Base-by-base conservation (phyloP, 2,888 invertebrate species). In the Drosophila yooni region DNA sequence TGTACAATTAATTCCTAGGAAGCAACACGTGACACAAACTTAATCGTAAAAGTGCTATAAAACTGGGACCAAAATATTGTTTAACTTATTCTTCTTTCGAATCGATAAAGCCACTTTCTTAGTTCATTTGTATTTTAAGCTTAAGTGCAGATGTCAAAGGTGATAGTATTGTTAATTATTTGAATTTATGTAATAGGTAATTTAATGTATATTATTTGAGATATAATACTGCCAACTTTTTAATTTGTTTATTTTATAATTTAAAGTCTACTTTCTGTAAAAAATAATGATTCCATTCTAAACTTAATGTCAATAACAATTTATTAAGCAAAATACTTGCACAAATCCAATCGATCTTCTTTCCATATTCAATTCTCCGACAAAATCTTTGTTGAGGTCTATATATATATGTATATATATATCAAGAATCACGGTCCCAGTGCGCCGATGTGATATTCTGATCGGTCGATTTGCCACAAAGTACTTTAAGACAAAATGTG, bases 1-100 rank as follows among this genome's bases (percentile, higher is more conserved):
- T 88, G 88, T 88, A 77, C 76, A 77, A 77, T 66, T 80, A 46
- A 71, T 80, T 80, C 81, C 81, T 77, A 77, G 53, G 81, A 76
- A 75, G 48, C 70, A 56, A 70, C 29, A 75, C 59, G 56, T 61
- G 79, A 74, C 76, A 63, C 54, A 70, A 70, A 70, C 31, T 34
- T 64, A 51, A 60, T 57, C 51, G 56, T 70, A 48, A 67, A 29
- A 73, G 67, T 67, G 67, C 67, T 74, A 57, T 50, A 60, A 27
- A 61, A 34, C 75, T 75, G 75, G 75, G 75, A 62, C 66, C 75
- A 58, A 21, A 33, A 62, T 46, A 50, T 46, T 50, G 13, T 56
- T 36, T 13, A 36, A 38, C 31, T 3, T 38, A 18, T 40, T 15
- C 40, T 15, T 33, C 2, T 33, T 38, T 56, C 15, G 15, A 25